phyloP scores from a whole-genome alignment of 2,797 vertebrate species.

The Oreonectes daqikongensis region DNA sequence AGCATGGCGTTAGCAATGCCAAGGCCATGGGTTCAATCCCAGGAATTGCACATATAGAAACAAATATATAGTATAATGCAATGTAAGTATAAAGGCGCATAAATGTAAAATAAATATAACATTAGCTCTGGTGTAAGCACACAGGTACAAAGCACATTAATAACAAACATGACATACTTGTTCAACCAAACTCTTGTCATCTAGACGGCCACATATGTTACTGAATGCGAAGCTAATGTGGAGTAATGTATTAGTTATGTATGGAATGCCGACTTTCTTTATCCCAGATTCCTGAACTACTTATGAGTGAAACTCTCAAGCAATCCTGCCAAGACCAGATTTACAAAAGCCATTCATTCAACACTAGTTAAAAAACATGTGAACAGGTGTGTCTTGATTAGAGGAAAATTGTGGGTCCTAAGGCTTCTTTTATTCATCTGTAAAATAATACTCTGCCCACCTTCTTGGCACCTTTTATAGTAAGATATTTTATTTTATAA shows the following conservation, averaged over 20 bases:
- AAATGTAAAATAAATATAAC: too few species aligned
- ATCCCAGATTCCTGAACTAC: slow-evolving; percentile 15
- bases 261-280: slow-evolving; percentile 38
- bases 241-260: slow-evolving; percentile 35
- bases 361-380: neutral
- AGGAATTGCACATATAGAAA: too few species aligned
- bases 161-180: neutral
- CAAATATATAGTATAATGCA: too few species aligned
- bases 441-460: neutral
- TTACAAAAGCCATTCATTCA: slow-evolving; percentile 16
- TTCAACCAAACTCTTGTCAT: neutral
- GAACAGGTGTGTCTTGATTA: slow-evolving; percentile 12
- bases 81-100: too few species aligned
- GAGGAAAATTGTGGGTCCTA: slow-evolving; percentile 7
- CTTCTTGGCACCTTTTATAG: neutral
- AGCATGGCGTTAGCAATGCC: too few species aligned
- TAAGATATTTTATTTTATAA: neutral
- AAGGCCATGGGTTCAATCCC: too few species aligned
- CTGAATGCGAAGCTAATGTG: slow-evolving; percentile 2
- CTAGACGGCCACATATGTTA: neutral
- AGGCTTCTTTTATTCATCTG: slow-evolving; percentile 9
- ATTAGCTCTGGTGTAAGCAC: neutral
- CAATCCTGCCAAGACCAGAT: slow-evolving; percentile 15
- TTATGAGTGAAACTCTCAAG: slow-evolving; percentile 18
- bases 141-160: neutral